Conservation (phyloP, 2,888 invertebrate species). For the Ormia ochracea region DNA sequence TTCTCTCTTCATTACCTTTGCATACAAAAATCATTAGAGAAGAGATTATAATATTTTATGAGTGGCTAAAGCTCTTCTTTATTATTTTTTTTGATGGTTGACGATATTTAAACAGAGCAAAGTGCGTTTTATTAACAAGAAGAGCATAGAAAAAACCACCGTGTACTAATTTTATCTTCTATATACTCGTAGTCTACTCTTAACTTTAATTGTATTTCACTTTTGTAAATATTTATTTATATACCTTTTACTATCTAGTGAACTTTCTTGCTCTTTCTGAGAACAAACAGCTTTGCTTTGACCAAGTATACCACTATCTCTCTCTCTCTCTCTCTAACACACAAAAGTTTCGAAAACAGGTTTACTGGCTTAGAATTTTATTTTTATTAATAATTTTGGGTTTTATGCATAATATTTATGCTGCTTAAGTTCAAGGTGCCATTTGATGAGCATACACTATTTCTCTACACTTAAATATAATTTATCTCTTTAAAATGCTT, state of each 20-base stretch:
- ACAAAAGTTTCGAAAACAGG: constrained; percentile 1
- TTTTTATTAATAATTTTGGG: constrained; percentile 18
- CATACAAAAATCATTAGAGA: constrained; percentile 9
- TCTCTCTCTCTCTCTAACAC: background rate
- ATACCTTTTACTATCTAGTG: constrained; percentile 63
- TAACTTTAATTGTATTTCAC: constrained; percentile 61
- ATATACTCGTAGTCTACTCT: constrained; percentile 56
- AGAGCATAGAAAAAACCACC: constrained; percentile 56
- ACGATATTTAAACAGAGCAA: background rate
- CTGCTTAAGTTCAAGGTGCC: constrained; percentile 59
- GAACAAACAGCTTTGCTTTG: background rate
- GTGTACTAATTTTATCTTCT: constrained; percentile 56
- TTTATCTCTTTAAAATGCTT: constrained; percentile 18
- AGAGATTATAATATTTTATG: constrained; percentile 18
- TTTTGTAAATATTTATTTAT: constrained; percentile 74
- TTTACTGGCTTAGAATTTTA: constrained; percentile 30
- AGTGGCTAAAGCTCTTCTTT: constrained; percentile 19
- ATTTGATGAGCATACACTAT: constrained; percentile 39
- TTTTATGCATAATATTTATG: constrained; percentile 68
- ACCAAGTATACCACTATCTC: background rate
- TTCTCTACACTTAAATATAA: background rate
- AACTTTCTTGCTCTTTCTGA: constrained; percentile 48
- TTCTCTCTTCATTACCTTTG: constrained; percentile 19
- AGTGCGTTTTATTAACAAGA: background rate
- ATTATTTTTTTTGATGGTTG: background rate